phyloP scores from a whole-genome alignment of 2,888 invertebrate genomes.

The Ernsta delagoae region DNA sequence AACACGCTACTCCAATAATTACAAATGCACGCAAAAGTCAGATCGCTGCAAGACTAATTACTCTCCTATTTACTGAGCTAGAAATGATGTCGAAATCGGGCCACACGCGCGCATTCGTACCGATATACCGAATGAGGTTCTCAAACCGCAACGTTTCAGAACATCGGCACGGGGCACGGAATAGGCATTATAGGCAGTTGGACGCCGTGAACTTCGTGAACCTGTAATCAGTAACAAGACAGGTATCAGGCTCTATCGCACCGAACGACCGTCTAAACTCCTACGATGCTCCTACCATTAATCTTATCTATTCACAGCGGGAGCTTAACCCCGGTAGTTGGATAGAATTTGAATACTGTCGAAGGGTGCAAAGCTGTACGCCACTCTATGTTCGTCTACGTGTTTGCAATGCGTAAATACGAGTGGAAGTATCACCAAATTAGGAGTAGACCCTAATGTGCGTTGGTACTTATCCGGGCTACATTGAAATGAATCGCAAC shows the following conservation, averaged over 20 bases:
- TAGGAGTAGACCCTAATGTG: constrained; percentile 39
- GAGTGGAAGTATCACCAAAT: constrained; percentile 43
- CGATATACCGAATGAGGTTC: constrained; percentile 44
- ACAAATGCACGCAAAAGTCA: constrained; percentile 50
- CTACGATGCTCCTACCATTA: constrained; percentile 63
- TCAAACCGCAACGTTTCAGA: constrained; percentile 55
- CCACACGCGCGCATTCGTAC: constrained; percentile 44
- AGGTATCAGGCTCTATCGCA: constrained; percentile 49
- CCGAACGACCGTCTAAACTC: constrained; percentile 51
- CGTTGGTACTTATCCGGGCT: constrained; percentile 39
- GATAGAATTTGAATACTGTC: constrained; percentile 70
- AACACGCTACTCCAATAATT: constrained; percentile 49
- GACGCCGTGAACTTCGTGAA: constrained; percentile 32
- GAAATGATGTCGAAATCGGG: constrained; percentile 49
- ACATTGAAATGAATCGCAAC: constrained; percentile 47
- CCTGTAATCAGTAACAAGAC: constrained; percentile 55
- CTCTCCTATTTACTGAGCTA: constrained; percentile 50
- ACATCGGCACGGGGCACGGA: constrained; percentile 37
- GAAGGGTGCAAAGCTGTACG: constrained; percentile 47
- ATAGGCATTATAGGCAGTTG: constrained; percentile 27
- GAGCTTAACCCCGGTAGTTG: constrained; percentile 56
- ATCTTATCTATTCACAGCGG: constrained; percentile 74
- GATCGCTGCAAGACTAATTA: constrained; percentile 50
- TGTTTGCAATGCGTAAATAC: constrained; percentile 53
- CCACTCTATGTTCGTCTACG: constrained; percentile 47